These are phyloP conservation scores for Prionailurus viverrinus DNA, from an alignment of 2,113 vertebrate species.

Conservation along the genomic window DNA sequence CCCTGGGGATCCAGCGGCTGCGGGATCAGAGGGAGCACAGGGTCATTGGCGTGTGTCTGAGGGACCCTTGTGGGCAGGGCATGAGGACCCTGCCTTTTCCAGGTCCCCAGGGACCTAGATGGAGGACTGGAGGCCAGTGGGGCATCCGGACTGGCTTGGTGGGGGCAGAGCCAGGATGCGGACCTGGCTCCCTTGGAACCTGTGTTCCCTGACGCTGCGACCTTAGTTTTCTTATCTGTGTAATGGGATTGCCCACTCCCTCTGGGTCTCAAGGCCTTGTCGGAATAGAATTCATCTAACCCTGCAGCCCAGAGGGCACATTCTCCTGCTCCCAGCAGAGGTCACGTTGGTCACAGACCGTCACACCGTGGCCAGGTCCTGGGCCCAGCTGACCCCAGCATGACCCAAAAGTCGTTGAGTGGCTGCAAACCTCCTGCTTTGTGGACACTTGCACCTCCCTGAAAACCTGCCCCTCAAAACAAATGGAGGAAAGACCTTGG, in stretches of 20 bases:
- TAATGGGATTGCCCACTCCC: neutral
- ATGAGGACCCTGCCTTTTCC: too few relatives aligned
- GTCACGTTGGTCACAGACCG: neutral
- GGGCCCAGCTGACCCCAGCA: rapidly evolving
- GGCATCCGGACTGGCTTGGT: neutral
- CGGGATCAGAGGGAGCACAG: neutral
- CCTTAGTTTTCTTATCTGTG: neutral
- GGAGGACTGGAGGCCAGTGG: neutral
- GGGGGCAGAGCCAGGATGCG: neutral
- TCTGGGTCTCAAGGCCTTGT: neutral
- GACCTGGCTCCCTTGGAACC: neutral
- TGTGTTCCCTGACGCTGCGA: neutral
- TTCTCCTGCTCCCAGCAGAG: neutral
- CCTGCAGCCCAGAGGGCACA: neutral
- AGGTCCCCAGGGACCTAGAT: neutral
- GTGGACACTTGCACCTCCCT: neutral
- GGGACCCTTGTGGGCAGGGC: too few relatives aligned
- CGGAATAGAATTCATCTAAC: neutral
- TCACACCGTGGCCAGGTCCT: neutral
- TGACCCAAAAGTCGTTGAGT: neutral
- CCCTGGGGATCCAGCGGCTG: neutral
- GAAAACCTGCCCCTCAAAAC: neutral
- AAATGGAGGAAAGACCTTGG: neutral
- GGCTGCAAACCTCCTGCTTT: neutral
- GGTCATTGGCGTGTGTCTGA: neutral